phyloP scores from a whole-genome alignment of 2,113 vertebrate species.

The Plectropomus leopardus region DNA sequence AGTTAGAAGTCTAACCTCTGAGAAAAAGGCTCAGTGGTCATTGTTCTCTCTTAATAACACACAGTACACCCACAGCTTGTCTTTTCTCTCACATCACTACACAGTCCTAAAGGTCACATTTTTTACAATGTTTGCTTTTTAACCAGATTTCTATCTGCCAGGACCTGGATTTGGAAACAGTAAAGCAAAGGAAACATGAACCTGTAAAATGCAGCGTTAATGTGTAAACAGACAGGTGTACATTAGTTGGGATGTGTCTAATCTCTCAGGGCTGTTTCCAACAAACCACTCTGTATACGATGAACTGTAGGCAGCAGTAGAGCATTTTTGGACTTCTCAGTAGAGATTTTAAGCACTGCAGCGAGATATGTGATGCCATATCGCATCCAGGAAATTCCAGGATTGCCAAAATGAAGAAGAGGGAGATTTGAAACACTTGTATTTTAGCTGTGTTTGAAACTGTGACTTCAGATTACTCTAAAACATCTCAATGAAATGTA shows the following conservation, averaged over 20 bases:
- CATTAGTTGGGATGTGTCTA: not conserved
- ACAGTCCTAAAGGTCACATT: not conserved
- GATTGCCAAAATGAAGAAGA: slow-evolving; percentile 60
- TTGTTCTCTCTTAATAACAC: slow-evolving; percentile 3
- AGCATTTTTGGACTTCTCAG: slow-evolving; percentile 33
- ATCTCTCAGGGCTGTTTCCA: not conserved
- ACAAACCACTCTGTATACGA: not conserved
- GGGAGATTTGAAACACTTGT: slow-evolving; percentile 62
- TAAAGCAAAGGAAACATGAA: not conserved
- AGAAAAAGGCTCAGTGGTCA: slow-evolving; percentile 18
- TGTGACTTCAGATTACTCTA: slow-evolving; percentile 38
- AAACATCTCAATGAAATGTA: not conserved
- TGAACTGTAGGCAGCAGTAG: slow-evolving; percentile 12
- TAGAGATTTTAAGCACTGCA: slow-evolving; percentile 47
- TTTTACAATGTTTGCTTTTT: not conserved
- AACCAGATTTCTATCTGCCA: not conserved
- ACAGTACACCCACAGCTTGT: not conserved
- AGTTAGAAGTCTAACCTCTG: slow-evolving; percentile 27
- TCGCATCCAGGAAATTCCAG: slow-evolving; percentile 33
- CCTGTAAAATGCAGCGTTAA: not conserved
- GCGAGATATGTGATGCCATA: slow-evolving; percentile 61
- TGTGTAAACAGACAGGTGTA: slow-evolving; percentile 11
- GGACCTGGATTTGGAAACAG: not conserved
- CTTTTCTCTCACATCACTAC: not conserved
- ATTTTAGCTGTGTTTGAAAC: slow-evolving; percentile 56